A percentile compares a stretch with the other conserved stretches of the same genome.
These are phyloP conservation scores for Ochropacha duplaris DNA, from an alignment of 2,888 invertebrate species.

Conservation along the genomic window DNA sequence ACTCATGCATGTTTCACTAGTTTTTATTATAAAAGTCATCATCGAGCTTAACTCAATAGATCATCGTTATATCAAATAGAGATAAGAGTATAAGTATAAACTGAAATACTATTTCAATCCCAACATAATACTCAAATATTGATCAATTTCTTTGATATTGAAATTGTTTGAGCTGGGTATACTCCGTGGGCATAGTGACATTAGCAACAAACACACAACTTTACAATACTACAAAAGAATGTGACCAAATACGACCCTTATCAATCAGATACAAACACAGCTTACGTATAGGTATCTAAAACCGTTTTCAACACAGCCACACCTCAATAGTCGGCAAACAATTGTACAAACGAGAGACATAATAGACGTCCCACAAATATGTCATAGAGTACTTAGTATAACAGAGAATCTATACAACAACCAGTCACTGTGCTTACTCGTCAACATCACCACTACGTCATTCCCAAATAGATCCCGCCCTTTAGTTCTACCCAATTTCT, in stretches of 20 bases:
- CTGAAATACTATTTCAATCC: not conserved
- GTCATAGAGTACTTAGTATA: not conserved
- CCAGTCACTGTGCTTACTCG: not conserved
- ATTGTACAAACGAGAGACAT: conserved; percentile 7
- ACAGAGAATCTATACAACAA: not conserved
- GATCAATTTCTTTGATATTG: not conserved
- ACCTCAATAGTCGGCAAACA: not conserved
- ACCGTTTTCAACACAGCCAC: not conserved
- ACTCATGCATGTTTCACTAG: too few species aligned
- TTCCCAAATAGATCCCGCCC: too few species aligned
- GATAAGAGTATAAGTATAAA: not conserved
- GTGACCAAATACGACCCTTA: conserved; percentile 4
- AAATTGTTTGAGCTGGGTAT: not conserved
- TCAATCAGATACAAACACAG: conserved; percentile 4
- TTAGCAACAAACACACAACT: not conserved
- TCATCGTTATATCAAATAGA: not conserved
- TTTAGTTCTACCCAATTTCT: too few species aligned
- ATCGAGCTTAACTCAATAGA: not conserved
- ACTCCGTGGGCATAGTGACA: not conserved
- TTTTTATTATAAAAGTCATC: too few species aligned
- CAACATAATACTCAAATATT: not conserved
- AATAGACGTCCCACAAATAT: not conserved
- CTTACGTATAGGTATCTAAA: not conserved
- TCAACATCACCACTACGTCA: too few species aligned
- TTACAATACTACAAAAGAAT: conserved; percentile 1